Conservation (phyloP, 2,113 vertebrate species). For the Platysteira castanea region DNA sequence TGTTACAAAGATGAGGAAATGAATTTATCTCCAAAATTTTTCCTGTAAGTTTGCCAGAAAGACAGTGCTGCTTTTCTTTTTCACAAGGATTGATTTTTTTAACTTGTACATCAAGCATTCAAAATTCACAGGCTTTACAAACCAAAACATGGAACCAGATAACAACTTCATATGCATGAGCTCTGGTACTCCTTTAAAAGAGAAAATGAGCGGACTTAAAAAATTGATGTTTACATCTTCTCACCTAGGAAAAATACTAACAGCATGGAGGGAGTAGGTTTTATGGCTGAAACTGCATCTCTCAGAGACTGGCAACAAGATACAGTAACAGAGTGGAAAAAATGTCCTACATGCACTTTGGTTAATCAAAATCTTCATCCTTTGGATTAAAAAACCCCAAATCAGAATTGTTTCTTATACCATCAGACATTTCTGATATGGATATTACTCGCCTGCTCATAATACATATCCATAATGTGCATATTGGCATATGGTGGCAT, state of each 20-base stretch:
- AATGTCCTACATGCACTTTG: neutral
- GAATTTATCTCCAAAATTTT: neutral
- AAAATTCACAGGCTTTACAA: neutral
- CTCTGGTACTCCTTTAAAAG: neutral
- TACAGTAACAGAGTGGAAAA: neutral
- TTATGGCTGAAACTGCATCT: neutral
- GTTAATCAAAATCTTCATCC: neutral
- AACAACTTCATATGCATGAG: accelerated
- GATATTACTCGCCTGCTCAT: neutral
- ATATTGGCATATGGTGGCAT: neutral
- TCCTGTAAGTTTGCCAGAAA: neutral
- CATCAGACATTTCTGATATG: neutral
- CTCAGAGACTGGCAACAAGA: neutral
- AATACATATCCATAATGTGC: neutral
- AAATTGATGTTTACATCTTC: neutral
- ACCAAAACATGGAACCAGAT: neutral
- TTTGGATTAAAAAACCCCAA: neutral
- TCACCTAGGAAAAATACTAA: neutral
- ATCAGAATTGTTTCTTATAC: neutral
- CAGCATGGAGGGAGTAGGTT: neutral
- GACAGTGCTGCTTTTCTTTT: neutral
- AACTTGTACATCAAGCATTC: neutral
- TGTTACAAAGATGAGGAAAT: slow-evolving; percentile 14
- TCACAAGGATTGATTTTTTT: neutral
- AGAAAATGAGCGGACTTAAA: neutral